Percentiles rank a stretch among this genome's conserved stretches.
phyloP scores from a whole-genome alignment of 2,797 vertebrate species.

The Trachops cirrhosus region DNA sequence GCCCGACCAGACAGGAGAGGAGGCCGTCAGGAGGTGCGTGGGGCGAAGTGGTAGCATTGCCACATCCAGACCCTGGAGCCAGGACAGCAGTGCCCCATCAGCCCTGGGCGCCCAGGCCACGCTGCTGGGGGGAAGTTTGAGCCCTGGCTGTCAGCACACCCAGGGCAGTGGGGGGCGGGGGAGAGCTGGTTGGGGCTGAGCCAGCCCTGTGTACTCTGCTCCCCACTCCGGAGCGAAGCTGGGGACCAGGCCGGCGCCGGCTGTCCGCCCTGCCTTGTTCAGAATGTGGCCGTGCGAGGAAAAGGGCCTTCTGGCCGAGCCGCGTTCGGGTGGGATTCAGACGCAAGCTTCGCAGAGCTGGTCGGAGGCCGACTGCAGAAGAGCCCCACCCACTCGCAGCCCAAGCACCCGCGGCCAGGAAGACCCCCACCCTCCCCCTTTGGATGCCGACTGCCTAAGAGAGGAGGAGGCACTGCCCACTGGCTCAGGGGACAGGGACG shows the following conservation, averaged over 20 bases:
- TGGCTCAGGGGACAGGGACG: background rate
- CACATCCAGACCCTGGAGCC: background rate
- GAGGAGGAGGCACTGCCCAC: background rate
- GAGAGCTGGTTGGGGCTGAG: background rate
- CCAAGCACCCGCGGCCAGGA: background rate
- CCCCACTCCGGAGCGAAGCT: background rate
- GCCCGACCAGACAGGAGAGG: background rate
- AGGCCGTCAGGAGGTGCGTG: background rate
- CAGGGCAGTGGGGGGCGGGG: too few species aligned
- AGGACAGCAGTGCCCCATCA: background rate
- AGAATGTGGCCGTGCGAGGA: background rate
- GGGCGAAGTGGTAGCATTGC: too few species aligned
- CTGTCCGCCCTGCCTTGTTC: background rate
- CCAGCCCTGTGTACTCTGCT: background rate
- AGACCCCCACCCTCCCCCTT: background rate
- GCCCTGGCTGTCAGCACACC: background rate
- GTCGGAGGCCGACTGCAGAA: accelerated
- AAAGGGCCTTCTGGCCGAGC: background rate
- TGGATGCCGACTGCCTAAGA: background rate
- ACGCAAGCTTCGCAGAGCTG: background rate
- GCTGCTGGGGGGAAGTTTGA: background rate
- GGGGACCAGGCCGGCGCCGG: background rate
- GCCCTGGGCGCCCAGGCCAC: background rate
- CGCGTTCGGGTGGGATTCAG: accelerated
- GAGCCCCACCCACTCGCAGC: too few species aligned